Evolutionary conservation across 2,888 invertebrate species (phyloP), one percentile per base, ranked within the genome.

Genomic region (Hesperia comma): DNA sequence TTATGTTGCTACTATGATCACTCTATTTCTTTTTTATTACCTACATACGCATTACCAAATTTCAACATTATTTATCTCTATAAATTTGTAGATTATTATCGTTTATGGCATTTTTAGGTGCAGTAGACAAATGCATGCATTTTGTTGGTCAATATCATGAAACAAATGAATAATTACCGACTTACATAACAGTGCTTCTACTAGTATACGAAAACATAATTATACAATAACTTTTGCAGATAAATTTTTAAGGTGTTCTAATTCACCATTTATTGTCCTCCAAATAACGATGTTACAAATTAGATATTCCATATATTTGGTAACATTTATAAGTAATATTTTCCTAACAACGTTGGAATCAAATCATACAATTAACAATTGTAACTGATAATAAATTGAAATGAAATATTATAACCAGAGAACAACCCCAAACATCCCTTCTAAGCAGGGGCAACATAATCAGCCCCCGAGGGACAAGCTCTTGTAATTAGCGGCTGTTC

Each of bases 401-500:
- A 88, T 89, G 88, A 90, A 88, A 91, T 74, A 88, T 86, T 81
- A 87, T 85, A 88, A 88, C 84, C 84, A 79, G 83, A 58, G 51
- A 86, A 82, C 81, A 75, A 77, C 75, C 77, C 84, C 83, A 75
- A 60, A 75, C 84, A 86, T 85, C 92, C 91, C 91, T 89, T 89
- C 86, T 85, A 84, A 88, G 87, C 80, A 83, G 82, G 88, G 87
- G 86, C 84, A 84, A 85, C 85, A 82, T 86, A 90, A 91, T 89
- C 88, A 90, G 87, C 88, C 93, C 93, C 78, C 90, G 75, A 90
- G 93, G 92, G 93, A 93, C 93, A 91, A 88, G 87, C 92, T 88
- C 90, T 84, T 85, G 89, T 93, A 93, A 93, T 93, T 93, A 93
- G 92, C 90, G 92, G 90, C 92, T 93, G 93, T 92, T 93, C 92